Percentiles rank a stretch among this genome's conserved stretches.
Conservation (phyloP, 2,888 invertebrate genomes). For the Margaritifera margaritifera region DNA sequence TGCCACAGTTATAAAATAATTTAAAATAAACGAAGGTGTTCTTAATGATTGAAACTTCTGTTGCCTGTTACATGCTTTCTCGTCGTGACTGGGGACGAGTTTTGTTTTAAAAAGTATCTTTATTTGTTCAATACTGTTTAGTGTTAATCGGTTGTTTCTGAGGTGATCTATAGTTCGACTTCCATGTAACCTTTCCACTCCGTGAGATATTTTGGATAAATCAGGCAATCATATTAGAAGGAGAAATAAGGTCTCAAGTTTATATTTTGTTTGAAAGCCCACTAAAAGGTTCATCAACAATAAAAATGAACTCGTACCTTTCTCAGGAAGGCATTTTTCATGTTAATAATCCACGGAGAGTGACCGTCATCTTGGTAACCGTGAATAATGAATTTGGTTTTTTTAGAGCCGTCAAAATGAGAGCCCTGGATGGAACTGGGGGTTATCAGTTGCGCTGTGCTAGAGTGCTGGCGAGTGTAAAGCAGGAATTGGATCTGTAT, state of each 20-base stretch:
- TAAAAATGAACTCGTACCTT: conserved; percentile 78
- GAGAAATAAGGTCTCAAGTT: not conserved
- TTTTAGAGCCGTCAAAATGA: conserved; percentile 84
- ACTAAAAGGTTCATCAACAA: not conserved
- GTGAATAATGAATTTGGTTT: conserved; percentile 91
- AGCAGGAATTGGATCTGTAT: conserved; percentile 35
- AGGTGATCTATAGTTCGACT: too few relatives aligned
- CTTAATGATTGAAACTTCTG: too few relatives aligned
- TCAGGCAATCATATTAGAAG: not conserved
- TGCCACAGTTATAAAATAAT: too few relatives aligned
- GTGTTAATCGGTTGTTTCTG: too few relatives aligned
- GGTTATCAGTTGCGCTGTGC: conserved; percentile 19
- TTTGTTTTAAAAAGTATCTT: too few relatives aligned
- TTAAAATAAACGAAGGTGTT: too few relatives aligned
- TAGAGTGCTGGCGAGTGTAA: conserved; percentile 27
- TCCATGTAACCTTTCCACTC: too few relatives aligned
- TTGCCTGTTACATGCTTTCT: too few relatives aligned
- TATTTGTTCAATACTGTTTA: too few relatives aligned
- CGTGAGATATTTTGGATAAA: not conserved
- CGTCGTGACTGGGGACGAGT: too few relatives aligned
- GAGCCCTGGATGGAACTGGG: conserved; percentile 83
- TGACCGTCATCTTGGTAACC: conserved; percentile 91
- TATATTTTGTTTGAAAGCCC: not conserved
- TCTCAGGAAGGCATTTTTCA: conserved; percentile 90
- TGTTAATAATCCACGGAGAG: conserved; percentile 93